Percentiles rank a stretch among this genome's conserved stretches.
Conservation (phyloP, 2,888 invertebrate species). For the Agrochola macilenta region DNA sequence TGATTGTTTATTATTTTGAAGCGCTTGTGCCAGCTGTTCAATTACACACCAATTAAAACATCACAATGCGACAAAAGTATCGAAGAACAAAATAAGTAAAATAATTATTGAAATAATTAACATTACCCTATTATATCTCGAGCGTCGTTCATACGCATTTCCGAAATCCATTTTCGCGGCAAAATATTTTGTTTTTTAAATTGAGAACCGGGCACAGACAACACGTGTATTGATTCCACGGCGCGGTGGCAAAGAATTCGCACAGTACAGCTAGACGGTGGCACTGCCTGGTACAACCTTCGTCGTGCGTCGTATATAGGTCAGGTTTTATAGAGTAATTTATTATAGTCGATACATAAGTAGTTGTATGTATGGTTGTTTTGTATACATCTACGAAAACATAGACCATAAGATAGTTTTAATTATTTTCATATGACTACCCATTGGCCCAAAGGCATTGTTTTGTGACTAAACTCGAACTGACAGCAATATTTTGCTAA, state of each 20-base stretch:
- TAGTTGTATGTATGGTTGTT: slow-evolving; percentile 27
- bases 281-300: slow-evolving; percentile 77
- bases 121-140: slow-evolving; percentile 91
- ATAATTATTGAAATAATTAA: slow-evolving; percentile 14
- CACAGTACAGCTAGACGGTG: slow-evolving; percentile 68
- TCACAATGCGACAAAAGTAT: slow-evolving; percentile 27
- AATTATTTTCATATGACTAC: background rate
- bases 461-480: too few species aligned
- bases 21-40: background rate
- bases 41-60: slow-evolving; percentile 9
- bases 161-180: slow-evolving; percentile 88
- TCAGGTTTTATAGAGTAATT: slow-evolving; percentile 75
- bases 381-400: slow-evolving; percentile 18
- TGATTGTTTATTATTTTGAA: slow-evolving; percentile 12
- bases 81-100: background rate
- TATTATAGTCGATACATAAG: slow-evolving; percentile 46
- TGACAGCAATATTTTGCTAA: too few species aligned
- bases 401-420: background rate
- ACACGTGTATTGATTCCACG: slow-evolving; percentile 81
- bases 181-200: slow-evolving; percentile 43
- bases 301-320: slow-evolving; percentile 75
- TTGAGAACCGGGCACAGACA: slow-evolving; percentile 44
- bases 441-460: too few species aligned
- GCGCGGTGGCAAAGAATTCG: slow-evolving; percentile 74
- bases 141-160: slow-evolving; percentile 89